Evolutionary conservation across 2,797 vertebrate genomes (phyloP).

Genomic region (Mus minutoides): DNA sequence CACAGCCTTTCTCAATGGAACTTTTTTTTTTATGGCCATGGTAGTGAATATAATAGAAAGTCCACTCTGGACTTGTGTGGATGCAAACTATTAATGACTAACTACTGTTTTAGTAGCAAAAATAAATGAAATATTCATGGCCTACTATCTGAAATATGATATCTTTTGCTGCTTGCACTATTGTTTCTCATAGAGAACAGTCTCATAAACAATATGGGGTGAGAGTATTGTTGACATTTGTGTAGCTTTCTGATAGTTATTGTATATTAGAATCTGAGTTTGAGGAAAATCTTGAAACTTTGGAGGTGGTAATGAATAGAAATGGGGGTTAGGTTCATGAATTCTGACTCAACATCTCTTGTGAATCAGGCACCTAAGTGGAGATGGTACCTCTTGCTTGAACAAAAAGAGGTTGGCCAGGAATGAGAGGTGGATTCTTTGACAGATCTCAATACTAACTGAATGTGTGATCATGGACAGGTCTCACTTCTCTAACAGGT

Average conservation of each 20-base stretch:
- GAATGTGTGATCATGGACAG: too few relatives aligned
- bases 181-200: neutral
- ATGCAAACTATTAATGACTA: neutral
- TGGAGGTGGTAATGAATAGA: neutral
- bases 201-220: neutral
- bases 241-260: accelerated
- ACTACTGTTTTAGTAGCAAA: neutral
- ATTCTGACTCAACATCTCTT: neutral
- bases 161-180: neutral
- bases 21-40: neutral
- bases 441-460: neutral
- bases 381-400: accelerated
- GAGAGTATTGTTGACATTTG: accelerated
- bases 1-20: too few relatives aligned
- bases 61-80: neutral
- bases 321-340: neutral
- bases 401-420: neutral
- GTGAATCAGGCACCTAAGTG: accelerated
- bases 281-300: neutral
- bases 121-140: neutral
- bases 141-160: accelerated
- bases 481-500: neutral
- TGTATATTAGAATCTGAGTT: too few relatives aligned
- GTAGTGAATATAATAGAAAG: accelerated
- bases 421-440: neutral